Evolutionary conservation across 37 sponge, comb jelly and placozoan genomes (phyloP).

Genomic region (Corticium candelabrum): DNA sequence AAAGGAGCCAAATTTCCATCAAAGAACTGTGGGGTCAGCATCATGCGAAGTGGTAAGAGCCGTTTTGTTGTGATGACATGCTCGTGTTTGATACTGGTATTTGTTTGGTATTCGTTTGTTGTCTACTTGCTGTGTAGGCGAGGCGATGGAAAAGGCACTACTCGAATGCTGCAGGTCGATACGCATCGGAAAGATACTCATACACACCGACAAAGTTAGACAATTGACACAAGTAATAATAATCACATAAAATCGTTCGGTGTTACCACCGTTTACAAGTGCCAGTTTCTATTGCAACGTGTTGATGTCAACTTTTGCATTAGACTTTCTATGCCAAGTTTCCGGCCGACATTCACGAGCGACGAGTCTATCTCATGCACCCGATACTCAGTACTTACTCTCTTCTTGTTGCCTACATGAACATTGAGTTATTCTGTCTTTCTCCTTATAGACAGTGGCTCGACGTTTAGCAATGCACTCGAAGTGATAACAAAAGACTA

Average conservation of each 20-base stretch:
- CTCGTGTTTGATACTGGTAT: neutral
- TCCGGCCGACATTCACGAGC: conserved; percentile 67
- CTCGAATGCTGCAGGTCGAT: conserved; percentile 86
- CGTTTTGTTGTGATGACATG: neutral
- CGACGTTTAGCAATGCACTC: conserved; percentile 56
- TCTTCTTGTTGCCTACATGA: no score
- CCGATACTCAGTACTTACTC: conserved; percentile 60
- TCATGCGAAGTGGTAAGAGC: conserved; percentile 79
- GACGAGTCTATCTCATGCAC: conserved; percentile 72
- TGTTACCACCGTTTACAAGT: no score
- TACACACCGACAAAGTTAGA: conserved; percentile 42
- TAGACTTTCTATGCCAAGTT: conserved; percentile 84
- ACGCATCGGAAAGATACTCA: conserved; percentile 88
- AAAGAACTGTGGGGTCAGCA: conserved; percentile 89
- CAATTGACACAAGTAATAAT: conserved; percentile 28
- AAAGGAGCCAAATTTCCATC: conserved; percentile 68
- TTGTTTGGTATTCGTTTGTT: no score
- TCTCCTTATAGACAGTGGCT: conserved; percentile 68
- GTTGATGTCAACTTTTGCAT: no score
- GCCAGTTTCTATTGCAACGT: no score
- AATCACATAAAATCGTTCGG: no score
- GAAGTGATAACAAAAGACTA: conserved; percentile 65
- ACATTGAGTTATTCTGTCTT: no score
- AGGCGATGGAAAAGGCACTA: conserved; percentile 89
- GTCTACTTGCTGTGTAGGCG: conserved; percentile 50